Percentiles rank a stretch among this genome's conserved stretches.
phyloP scores from a whole-genome alignment of 1,140 invertebrate genomes.

The Aphidius gifuensis region DNA sequence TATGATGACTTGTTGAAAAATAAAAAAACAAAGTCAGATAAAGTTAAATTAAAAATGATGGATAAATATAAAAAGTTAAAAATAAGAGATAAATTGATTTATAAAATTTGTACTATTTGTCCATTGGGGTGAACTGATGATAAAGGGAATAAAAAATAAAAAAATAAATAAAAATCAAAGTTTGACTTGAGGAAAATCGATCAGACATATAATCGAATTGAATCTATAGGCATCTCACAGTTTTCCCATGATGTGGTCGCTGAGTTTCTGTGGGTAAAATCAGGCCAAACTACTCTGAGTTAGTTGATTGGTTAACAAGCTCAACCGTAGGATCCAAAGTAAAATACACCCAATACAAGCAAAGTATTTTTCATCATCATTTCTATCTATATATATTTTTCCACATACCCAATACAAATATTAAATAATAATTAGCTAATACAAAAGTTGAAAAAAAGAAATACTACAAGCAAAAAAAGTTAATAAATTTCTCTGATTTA shows the following conservation, averaged over 20 bases:
- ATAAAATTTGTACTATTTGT: too few species aligned
- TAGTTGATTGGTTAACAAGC: slow-evolving; percentile 36
- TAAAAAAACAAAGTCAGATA: too few species aligned
- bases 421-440: too few species aligned
- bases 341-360: not conserved
- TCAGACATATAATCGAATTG: slow-evolving; percentile 13
- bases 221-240: not conserved
- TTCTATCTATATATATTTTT: too few species aligned
- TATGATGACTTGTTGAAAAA: too few species aligned
- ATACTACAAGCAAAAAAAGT: too few species aligned
- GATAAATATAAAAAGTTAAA: too few species aligned
- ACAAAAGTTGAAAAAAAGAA: too few species aligned
- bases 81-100: too few species aligned
- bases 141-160: not conserved
- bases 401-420: too few species aligned
- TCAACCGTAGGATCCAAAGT: not conserved
- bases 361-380: not conserved
- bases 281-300: slow-evolving; percentile 27
- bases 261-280: slow-evolving; percentile 10
- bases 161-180: not conserved
- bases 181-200: not conserved
- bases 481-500: too few species aligned
- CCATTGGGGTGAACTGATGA: not conserved
- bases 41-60: too few species aligned
- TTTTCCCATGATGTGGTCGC: slow-evolving; percentile 1